Evolutionary conservation across 2,797 vertebrate genomes (phyloP).

Genomic region (Rhinatrema bivittatum): DNA sequence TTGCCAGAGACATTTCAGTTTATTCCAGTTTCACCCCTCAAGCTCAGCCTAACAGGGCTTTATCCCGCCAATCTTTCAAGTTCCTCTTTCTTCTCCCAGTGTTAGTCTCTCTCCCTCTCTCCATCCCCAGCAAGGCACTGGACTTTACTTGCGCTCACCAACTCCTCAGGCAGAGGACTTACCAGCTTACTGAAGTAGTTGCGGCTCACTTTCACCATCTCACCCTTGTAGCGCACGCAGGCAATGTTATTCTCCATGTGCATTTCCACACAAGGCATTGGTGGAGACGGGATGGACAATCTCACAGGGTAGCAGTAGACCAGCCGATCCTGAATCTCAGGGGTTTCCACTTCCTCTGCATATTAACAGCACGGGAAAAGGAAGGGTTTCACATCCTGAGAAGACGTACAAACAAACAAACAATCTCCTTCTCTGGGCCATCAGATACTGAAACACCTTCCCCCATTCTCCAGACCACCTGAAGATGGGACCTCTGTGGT

Average conservation of each 20-base stretch:
- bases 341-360: slow-evolving; percentile 61
- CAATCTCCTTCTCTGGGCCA: too few species aligned
- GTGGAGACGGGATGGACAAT: slow-evolving; percentile 62
- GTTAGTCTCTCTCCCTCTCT: neutral
- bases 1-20: too few species aligned
- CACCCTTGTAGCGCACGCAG: slow-evolving; percentile 86
- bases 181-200: slow-evolving; percentile 95
- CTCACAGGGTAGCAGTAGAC: slow-evolving; percentile 89
- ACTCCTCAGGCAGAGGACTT: slow-evolving; percentile 12
- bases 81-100: rapidly evolving
- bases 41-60: too few species aligned
- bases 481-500: too few species aligned
- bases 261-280: slow-evolving; percentile 80
- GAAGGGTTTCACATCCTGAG: too few species aligned
- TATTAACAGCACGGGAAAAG: neutral
- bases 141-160: too few species aligned
- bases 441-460: too few species aligned
- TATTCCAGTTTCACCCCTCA: too few species aligned
- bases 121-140: rapidly evolving
- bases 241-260: slow-evolving; percentile 88
- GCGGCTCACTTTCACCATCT: slow-evolving; percentile 93
- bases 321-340: slow-evolving; percentile 68
- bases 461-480: too few species aligned
- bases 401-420: too few species aligned
- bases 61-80: too few species aligned